Evolutionary conservation across 1,140 invertebrate genomes (phyloP), one percentile per base, ranked within the genome.

Genomic region (Monochamus saltuarius): DNA sequence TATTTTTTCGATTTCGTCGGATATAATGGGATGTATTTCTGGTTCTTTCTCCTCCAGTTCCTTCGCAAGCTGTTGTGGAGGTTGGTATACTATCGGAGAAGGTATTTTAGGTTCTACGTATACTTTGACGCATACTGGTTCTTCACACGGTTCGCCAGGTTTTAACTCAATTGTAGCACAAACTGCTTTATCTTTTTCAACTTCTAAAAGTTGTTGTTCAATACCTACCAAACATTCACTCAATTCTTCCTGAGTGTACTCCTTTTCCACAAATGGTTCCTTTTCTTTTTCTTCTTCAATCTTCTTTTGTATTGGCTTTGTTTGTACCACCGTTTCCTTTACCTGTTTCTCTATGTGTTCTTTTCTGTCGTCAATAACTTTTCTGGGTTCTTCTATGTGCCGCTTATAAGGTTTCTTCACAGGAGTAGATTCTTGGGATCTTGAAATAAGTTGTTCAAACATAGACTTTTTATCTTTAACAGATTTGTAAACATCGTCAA

Each of bases 381-480:
- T 56, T 1, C 13, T 42, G 8, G n/a, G 34, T 40, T 53, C 51
- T 39, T 45, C 36, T 38, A 19, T 9, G 6, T 56, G 37, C 4
- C 42, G 38, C 37, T 13, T 37, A 14, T 29, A 29, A 3, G 39
- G 22, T 47, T 67, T 68, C 59, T 69, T 74, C 17, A 59, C 46
- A 10, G 72, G 67, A 0, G 67, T 72, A 7, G 55, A 51, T 62
- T 75, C 73, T 16, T 60, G 62, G 0, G 74, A 70, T 65, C 66
- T 72, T 6, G 66, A 72, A 22, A 73, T 74, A 29, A 76, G 49
- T 69, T 83, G 80, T 60, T 82, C 82, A 59, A 82, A 84, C 70
- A 82, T 81, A 36, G 79, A 74, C 76, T 82, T 81, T 6, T 81
- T 76, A 65, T 83, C 80, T 75, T 80, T 81, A 1, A 83, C 75